Percentiles rank a stretch among this genome's conserved stretches.
phyloP scores from a whole-genome alignment of 2,888 invertebrate genomes.

The Melanotus villosus region DNA sequence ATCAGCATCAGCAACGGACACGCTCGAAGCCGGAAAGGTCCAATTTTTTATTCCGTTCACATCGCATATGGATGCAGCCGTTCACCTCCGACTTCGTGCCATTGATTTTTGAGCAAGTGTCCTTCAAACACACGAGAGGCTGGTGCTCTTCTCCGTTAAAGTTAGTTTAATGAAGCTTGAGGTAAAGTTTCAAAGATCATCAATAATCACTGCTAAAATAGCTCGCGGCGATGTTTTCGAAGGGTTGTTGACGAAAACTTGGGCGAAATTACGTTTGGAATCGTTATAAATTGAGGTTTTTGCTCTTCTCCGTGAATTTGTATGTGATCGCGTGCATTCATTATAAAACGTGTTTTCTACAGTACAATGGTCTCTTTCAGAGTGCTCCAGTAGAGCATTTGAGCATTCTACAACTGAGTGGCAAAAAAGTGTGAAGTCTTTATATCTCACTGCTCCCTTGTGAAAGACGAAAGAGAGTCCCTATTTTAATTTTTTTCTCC shows the following conservation, averaged over 20 bases:
- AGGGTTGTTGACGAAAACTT: conserved; percentile 33
- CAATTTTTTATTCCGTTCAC: conserved; percentile 54
- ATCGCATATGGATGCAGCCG: conserved; percentile 47
- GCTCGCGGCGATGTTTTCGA: conserved; percentile 28
- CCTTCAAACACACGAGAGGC: conserved; percentile 33
- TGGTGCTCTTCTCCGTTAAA: not conserved
- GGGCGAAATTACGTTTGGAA: conserved; percentile 28
- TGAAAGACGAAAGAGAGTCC: conserved; percentile 5
- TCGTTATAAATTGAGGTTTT: conserved; percentile 32
- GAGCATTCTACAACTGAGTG: conserved; percentile 32
- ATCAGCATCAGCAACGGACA: conserved; percentile 35
- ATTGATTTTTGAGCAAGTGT: conserved; percentile 43
- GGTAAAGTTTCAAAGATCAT: conserved; percentile 50
- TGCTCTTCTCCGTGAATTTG: conserved; percentile 27
- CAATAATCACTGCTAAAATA: conserved; percentile 47
- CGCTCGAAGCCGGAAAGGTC: conserved; percentile 50
- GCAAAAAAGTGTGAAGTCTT: conserved; percentile 37
- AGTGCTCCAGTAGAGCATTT: conserved; percentile 30
- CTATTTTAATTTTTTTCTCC: conserved; percentile 22
- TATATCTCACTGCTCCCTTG: conserved; percentile 6
- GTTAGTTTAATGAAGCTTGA: conserved; percentile 50
- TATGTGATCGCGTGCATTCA: conserved; percentile 39
- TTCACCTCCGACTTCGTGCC: conserved; percentile 44
- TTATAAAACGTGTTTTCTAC: conserved; percentile 39
- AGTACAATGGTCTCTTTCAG: conserved; percentile 38